phyloP scores from a whole-genome alignment of 2,797 vertebrate species.

The Alfaro cultratus region DNA sequence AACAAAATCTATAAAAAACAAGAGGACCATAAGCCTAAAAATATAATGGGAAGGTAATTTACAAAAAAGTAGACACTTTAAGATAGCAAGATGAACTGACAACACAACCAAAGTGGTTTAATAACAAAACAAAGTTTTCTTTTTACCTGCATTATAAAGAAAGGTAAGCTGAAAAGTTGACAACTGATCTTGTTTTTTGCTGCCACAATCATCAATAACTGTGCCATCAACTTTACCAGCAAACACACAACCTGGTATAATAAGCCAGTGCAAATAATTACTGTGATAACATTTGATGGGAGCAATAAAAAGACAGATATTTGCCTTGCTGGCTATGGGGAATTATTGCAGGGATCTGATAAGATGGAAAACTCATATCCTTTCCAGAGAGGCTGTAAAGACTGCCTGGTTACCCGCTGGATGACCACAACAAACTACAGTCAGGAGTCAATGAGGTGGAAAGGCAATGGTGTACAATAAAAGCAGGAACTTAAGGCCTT shows the following conservation, averaged over 20 bases:
- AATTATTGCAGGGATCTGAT: background rate
- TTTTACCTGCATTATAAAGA: background rate
- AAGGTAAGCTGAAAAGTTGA: background rate
- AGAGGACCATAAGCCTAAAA: background rate
- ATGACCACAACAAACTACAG: background rate
- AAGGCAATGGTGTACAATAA: background rate
- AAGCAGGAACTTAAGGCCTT: background rate
- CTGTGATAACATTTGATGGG: background rate
- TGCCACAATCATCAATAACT: background rate
- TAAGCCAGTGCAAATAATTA: background rate
- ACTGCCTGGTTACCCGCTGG: constrained; percentile 6
- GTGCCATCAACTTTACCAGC: background rate
- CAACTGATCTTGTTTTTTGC: background rate
- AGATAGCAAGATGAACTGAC: background rate
- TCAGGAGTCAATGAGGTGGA: constrained; percentile 1
- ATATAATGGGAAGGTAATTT: background rate
- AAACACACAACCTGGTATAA: background rate
- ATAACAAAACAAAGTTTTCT: background rate
- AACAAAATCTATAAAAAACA: constrained; percentile 1
- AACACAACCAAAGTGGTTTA: background rate
- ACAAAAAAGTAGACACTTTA: background rate
- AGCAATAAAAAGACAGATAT: background rate
- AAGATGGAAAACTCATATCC: constrained; percentile 4
- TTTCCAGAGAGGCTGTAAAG: constrained; percentile 6
- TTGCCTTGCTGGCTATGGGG: background rate